These are phyloP conservation scores for Oriolus oriolus DNA, from an alignment of 2,113 vertebrate genomes.

Conservation along the genomic window DNA sequence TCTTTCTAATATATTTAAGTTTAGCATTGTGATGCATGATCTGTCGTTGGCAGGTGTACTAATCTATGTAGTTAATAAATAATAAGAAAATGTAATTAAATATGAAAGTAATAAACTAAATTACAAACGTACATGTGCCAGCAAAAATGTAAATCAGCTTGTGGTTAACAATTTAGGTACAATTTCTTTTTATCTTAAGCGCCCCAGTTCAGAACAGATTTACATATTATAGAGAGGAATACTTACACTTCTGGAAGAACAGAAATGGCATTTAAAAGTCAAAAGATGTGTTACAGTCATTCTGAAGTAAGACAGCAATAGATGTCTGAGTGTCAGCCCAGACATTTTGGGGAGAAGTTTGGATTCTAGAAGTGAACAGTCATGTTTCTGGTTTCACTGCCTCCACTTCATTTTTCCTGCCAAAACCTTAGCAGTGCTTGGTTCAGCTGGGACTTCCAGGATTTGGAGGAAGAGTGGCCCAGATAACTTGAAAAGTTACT, in stretches of 20 bases:
- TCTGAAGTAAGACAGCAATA: neutral
- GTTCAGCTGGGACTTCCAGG: neutral
- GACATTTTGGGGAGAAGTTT: neutral
- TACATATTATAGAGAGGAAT: neutral
- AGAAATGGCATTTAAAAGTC: neutral
- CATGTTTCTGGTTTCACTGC: neutral
- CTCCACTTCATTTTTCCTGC: neutral
- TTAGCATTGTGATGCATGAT: neutral
- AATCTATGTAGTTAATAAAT: neutral
- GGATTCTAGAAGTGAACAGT: neutral
- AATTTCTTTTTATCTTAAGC: neutral
- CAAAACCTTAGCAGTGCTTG: neutral
- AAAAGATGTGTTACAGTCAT: neutral
- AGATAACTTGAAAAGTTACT: neutral
- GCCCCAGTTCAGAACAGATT: neutral
- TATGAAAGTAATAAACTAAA: neutral
- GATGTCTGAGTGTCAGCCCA: neutral
- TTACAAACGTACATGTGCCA: neutral
- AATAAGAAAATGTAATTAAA: neutral
- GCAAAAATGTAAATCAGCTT: neutral
- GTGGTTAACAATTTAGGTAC: neutral
- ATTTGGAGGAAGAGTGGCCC: neutral
- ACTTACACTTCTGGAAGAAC: neutral
- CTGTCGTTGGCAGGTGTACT: neutral
- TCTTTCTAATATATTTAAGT: neutral